Percentiles rank a stretch among this genome's conserved stretches.
Evolutionary conservation across 2,888 invertebrate species (phyloP).

Genomic region (Galerucella pusilla): DNA sequence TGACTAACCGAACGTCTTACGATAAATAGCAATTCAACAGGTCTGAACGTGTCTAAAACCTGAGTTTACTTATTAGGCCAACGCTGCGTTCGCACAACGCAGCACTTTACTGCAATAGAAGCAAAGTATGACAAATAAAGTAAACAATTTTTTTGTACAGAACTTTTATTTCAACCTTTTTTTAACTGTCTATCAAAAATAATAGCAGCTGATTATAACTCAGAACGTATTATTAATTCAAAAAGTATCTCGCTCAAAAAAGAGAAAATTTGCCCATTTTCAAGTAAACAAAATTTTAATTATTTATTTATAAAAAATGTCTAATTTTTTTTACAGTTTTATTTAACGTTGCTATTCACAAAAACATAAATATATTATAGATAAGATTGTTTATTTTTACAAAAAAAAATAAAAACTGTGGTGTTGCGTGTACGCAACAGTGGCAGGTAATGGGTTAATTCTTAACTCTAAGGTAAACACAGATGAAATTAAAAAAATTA

Average conservation of each 20-base stretch:
- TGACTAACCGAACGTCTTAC: not conserved
- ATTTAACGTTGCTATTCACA: constrained; percentile 13
- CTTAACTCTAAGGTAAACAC: too few relatives aligned
- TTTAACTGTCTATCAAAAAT: not conserved
- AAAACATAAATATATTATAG: constrained; percentile 13
- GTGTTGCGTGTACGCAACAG: not conserved
- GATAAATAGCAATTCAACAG: too few relatives aligned
- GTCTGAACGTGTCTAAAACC: too few relatives aligned
- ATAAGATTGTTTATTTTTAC: constrained; percentile 4
- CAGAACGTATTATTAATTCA: constrained; percentile 7
- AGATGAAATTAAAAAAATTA: too few relatives aligned
- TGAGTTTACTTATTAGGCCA: too few relatives aligned
- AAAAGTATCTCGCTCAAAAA: constrained; percentile 14
- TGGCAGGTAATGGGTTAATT: constrained; percentile 12
- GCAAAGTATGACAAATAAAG: too few relatives aligned
- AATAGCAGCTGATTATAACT: constrained; percentile 9
- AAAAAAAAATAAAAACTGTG: constrained; percentile 13
- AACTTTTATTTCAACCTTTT: too few relatives aligned
- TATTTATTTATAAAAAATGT: constrained; percentile 3
- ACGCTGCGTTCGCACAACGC: too few relatives aligned
- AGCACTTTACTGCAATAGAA: too few relatives aligned
- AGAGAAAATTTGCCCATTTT: constrained; percentile 8
- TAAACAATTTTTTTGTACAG: too few relatives aligned
- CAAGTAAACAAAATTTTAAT: constrained; percentile 10
- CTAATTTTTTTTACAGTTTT: constrained; percentile 6